Percentiles rank a stretch among this genome's conserved stretches.
Conservation (phyloP, 2,888 invertebrate genomes). For the Himalopsyche anomala region DNA sequence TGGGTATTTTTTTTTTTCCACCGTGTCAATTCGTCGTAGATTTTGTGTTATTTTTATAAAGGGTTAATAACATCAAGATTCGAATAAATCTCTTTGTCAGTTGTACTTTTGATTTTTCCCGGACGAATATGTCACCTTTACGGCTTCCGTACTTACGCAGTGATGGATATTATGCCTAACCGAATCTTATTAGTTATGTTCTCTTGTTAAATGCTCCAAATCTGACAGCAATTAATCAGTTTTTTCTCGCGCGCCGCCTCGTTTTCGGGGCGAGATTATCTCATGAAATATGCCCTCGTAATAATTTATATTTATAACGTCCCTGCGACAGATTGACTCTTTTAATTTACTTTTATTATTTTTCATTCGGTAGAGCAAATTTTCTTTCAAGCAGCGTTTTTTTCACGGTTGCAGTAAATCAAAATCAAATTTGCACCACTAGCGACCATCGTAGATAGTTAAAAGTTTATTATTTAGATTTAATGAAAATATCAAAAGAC, state of each 20-base stretch:
- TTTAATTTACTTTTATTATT: constrained; percentile 45
- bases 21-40: too few species aligned
- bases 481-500: too few species aligned
- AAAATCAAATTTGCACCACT: constrained; percentile 6
- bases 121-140: constrained; percentile 58
- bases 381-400: constrained; percentile 50
- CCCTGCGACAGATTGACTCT: constrained; percentile 54
- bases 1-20: too few species aligned
- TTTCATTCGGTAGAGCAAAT: constrained; percentile 58
- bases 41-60: not conserved
- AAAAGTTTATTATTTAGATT: not conserved
- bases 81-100: constrained; percentile 29
- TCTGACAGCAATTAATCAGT: constrained; percentile 62
- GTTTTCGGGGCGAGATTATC: constrained; percentile 60
- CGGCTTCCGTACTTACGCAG: constrained; percentile 56
- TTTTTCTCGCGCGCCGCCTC: constrained; percentile 55
- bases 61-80: constrained; percentile 22
- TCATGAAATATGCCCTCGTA: constrained; percentile 62
- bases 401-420: constrained; percentile 1
- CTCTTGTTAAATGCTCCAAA: constrained; percentile 65
- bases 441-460: constrained; percentile 10
- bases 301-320: constrained; percentile 63
- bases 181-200: constrained; percentile 64
- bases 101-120: constrained; percentile 42
- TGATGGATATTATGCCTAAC: constrained; percentile 63